These are phyloP conservation scores for Nyctibius bracteatus DNA, from an alignment of 2,113 vertebrate genomes.

Conservation along the genomic window DNA sequence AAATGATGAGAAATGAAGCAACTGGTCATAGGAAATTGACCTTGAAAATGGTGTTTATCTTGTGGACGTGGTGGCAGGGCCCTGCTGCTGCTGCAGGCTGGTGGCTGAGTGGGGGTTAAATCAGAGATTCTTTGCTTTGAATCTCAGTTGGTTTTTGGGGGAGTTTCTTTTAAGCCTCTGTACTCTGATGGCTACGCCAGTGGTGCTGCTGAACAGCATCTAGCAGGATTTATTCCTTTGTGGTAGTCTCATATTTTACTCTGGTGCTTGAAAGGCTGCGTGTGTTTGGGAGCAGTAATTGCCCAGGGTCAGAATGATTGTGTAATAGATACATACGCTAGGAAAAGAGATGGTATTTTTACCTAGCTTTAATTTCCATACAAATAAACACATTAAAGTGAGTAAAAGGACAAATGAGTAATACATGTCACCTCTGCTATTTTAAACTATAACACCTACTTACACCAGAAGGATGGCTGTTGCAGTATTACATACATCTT, in stretches of 20 bases:
- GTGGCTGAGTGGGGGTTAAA: not conserved
- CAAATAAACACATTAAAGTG: not conserved
- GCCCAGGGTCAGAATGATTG: not conserved
- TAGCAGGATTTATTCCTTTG: not conserved
- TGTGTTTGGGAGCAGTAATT: not conserved
- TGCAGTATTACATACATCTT: not conserved
- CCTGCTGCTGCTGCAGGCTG: not conserved
- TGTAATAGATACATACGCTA: not conserved
- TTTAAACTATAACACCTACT: slow-evolving; percentile 23
- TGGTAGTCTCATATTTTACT: not conserved
- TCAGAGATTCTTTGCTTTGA: not conserved
- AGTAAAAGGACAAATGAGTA: slow-evolving; percentile 30
- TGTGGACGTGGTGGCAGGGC: not conserved
- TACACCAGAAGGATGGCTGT: not conserved
- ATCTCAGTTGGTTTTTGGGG: not conserved
- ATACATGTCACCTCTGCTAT: slow-evolving; percentile 14
- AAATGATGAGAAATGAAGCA: slow-evolving; percentile 67
- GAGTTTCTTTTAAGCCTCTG: not conserved
- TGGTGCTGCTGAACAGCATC: not conserved
- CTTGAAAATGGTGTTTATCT: slow-evolving; percentile 69
- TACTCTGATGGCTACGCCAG: not conserved
- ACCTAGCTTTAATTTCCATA: slow-evolving; percentile 26
- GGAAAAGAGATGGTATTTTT: slow-evolving; percentile 10
- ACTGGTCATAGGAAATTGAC: slow-evolving; percentile 67
- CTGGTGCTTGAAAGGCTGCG: not conserved